Conservation (phyloP, 2,797 vertebrate genomes). For the Enteromius radiatus region DNA sequence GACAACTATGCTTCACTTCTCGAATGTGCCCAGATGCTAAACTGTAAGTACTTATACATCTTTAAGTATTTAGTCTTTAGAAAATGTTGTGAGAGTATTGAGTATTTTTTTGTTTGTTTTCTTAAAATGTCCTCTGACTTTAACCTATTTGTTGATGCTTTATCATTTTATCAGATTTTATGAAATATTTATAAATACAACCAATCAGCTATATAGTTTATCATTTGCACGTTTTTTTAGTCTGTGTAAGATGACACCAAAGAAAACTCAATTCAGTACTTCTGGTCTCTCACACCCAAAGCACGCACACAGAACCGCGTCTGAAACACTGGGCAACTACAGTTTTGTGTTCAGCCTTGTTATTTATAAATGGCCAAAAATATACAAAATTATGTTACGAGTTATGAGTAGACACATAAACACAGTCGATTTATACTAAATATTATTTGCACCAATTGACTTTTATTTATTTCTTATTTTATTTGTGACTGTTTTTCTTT, state of each 20-base stretch:
- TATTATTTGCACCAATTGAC: too few relatives aligned
- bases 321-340: not conserved
- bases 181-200: not conserved
- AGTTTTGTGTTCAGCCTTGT: not conserved
- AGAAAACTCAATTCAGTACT: too few relatives aligned
- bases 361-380: too few relatives aligned
- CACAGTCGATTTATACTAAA: too few relatives aligned
- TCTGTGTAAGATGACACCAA: too few relatives aligned
- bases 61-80: not conserved
- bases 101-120: not conserved
- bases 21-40: slow-evolving; percentile 80
- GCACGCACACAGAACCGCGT: not conserved
- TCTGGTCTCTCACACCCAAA: too few relatives aligned
- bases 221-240: too few relatives aligned
- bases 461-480: too few relatives aligned
- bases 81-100: not conserved
- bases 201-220: not conserved
- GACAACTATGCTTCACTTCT: slow-evolving; percentile 80
- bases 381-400: too few relatives aligned
- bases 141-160: not conserved
- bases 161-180: not conserved
- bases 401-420: too few relatives aligned
- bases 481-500: too few relatives aligned
- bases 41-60: slow-evolving; percentile 74
- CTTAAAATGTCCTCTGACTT: not conserved